These are phyloP conservation scores for Pollenia labialis DNA, from an alignment of 2,888 invertebrate genomes.

Conservation along the genomic window DNA sequence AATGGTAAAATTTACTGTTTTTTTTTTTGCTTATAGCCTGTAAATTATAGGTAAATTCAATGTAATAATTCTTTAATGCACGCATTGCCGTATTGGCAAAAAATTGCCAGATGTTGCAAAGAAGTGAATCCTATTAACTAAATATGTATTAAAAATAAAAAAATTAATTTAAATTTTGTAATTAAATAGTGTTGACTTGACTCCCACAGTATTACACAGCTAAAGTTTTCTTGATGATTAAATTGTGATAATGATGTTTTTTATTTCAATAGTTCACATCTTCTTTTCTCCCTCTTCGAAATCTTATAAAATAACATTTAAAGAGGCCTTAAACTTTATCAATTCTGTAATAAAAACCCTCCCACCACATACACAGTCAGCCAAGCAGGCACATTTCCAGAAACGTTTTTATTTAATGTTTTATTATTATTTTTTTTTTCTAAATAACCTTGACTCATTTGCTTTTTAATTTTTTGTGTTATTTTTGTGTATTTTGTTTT, in stretches of 20 bases:
- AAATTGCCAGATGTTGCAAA: no score
- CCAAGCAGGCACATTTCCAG: slow-evolving; percentile 43
- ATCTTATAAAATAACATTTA: slow-evolving; percentile 1
- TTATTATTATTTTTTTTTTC: neutral
- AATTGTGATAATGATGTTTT: slow-evolving; percentile 37
- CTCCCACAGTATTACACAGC: slow-evolving; percentile 10
- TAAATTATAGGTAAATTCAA: no score
- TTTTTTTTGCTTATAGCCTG: no score
- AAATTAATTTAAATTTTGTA: no score
- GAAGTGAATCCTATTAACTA: no score
- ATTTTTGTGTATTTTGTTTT: slow-evolving; percentile 24
- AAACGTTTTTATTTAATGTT: slow-evolving; percentile 24
- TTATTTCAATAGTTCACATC: slow-evolving; percentile 26
- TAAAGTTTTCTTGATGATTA: neutral
- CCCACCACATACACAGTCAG: neutral
- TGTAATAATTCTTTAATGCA: no score
- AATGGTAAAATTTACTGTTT: no score
- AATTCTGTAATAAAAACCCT: slow-evolving; percentile 29
- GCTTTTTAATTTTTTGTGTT: slow-evolving; percentile 21
- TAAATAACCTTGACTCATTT: slow-evolving; percentile 61
- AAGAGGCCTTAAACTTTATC: slow-evolving; percentile 58
- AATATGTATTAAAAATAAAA: no score
- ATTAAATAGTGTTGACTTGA: neutral
- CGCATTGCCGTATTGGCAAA: no score
- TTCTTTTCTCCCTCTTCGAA: slow-evolving; percentile 1